These are phyloP conservation scores for Willisornis vidua DNA, from an alignment of 2,113 vertebrate genomes.

Conservation along the genomic window DNA sequence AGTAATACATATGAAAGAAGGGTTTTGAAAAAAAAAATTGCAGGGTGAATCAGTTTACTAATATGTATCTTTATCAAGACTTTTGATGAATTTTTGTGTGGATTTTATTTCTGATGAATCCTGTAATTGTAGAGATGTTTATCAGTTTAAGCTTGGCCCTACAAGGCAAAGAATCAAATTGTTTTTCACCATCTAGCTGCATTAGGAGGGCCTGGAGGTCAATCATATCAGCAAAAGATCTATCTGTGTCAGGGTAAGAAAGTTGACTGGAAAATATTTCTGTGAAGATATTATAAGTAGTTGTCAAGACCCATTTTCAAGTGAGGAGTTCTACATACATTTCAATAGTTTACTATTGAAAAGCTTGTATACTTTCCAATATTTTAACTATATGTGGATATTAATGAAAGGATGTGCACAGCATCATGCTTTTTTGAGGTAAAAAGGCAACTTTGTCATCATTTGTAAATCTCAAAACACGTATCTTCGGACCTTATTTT, in stretches of 20 bases:
- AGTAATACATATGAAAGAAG: neutral
- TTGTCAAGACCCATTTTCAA: constrained; percentile 4
- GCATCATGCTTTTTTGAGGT: neutral
- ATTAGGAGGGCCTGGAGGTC: constrained; percentile 57
- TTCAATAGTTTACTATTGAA: neutral
- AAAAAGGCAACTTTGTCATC: neutral
- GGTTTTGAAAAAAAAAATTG: neutral
- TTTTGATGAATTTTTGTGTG: constrained; percentile 17
- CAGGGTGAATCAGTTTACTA: neutral
- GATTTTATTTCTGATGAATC: constrained; percentile 30
- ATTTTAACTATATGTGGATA: neutral
- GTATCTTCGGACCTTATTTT: neutral
- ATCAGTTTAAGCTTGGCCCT: constrained; percentile 59
- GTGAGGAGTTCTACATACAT: neutral
- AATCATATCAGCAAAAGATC: constrained; percentile 55
- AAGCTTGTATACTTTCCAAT: neutral
- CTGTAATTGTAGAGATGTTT: constrained; percentile 56
- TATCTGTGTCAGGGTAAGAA: constrained; percentile 10
- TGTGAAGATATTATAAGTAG: constrained; percentile 49
- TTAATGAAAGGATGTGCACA: neutral
- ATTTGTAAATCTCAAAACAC: neutral
- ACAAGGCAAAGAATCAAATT: constrained; percentile 56
- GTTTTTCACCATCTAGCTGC: constrained; percentile 54
- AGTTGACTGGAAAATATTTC: constrained; percentile 44
- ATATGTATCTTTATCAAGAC: neutral